These are phyloP conservation scores for Drosophila villosipedis DNA, from an alignment of 2,888 invertebrate genomes.

Conservation along the genomic window DNA sequence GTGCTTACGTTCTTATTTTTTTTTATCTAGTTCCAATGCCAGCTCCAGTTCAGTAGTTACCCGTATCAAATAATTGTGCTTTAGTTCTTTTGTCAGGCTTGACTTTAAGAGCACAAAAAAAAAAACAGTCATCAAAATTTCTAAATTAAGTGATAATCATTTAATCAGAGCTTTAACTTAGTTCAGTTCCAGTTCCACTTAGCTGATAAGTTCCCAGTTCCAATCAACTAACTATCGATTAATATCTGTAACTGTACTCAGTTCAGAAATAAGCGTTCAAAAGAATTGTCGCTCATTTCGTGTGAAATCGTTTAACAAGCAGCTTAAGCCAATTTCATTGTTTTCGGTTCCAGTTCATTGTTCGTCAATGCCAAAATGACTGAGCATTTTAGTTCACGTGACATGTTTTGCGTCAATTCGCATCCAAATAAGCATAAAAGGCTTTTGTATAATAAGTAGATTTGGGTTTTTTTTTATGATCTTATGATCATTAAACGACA, in stretches of 20 bases:
- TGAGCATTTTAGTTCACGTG: slow-evolving; percentile 25
- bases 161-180: not conserved
- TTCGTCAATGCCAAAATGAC: slow-evolving; percentile 19
- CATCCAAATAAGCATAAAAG: slow-evolving; percentile 26
- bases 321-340: not conserved
- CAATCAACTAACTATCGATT: not conserved
- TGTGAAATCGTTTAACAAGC: not conserved
- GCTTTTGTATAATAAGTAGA: slow-evolving; percentile 12
- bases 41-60: not conserved
- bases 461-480: slow-evolving; percentile 37
- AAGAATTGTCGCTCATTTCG: not conserved
- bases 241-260: not conserved
- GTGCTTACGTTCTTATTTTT: no score
- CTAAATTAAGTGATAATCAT: not conserved
- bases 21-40: not conserved
- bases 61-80: not conserved
- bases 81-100: not conserved
- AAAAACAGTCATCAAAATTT: not conserved
- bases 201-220: not conserved
- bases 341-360: not conserved
- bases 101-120: not conserved
- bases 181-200: not conserved
- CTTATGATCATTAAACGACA: slow-evolving; percentile 36
- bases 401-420: slow-evolving; percentile 34
- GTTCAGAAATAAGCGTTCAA: not conserved